These are phyloP conservation scores for Laupala kohalensis DNA, from an alignment of 1,140 invertebrate genomes.

Conservation along the genomic window DNA sequence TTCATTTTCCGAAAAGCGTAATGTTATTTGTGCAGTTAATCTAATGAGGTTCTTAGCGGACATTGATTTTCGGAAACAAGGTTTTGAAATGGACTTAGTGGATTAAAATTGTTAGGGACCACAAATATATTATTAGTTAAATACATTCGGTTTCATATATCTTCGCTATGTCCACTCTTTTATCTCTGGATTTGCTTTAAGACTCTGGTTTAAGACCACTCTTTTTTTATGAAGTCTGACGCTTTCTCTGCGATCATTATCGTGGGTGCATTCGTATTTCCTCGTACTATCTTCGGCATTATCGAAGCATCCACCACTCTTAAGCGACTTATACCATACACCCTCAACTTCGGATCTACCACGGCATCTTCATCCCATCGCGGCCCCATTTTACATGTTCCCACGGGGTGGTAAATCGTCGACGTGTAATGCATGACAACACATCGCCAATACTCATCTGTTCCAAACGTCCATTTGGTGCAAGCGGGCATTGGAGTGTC, in stretches of 20 bases:
- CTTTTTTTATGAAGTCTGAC: conserved; percentile 64
- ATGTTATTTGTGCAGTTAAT: too few relatives aligned
- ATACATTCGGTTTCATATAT: too few relatives aligned
- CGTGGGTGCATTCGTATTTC: conserved; percentile 69
- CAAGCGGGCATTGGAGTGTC: conserved; percentile 8
- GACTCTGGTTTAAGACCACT: neutral
- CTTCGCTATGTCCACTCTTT: too few relatives aligned
- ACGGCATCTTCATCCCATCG: conserved; percentile 70
- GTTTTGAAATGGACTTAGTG: too few relatives aligned
- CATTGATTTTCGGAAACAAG: too few relatives aligned
- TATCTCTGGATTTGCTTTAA: too few relatives aligned
- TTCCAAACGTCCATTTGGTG: conserved; percentile 36
- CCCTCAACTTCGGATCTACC: conserved; percentile 67
- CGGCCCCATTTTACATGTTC: conserved; percentile 87
- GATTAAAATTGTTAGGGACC: too few relatives aligned
- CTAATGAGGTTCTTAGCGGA: too few relatives aligned
- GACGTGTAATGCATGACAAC: conserved; percentile 65
- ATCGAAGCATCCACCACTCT: conserved; percentile 77
- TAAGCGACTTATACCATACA: conserved; percentile 63
- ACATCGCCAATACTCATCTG: conserved; percentile 66
- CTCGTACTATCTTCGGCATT: conserved; percentile 69
- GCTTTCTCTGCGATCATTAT: conserved; percentile 81
- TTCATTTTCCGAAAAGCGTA: too few relatives aligned
- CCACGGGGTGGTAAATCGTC: conserved; percentile 76
- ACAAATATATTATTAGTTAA: too few relatives aligned